phyloP scores from a whole-genome alignment of 2,888 invertebrate species.

The Ecliptopera silaceata region DNA sequence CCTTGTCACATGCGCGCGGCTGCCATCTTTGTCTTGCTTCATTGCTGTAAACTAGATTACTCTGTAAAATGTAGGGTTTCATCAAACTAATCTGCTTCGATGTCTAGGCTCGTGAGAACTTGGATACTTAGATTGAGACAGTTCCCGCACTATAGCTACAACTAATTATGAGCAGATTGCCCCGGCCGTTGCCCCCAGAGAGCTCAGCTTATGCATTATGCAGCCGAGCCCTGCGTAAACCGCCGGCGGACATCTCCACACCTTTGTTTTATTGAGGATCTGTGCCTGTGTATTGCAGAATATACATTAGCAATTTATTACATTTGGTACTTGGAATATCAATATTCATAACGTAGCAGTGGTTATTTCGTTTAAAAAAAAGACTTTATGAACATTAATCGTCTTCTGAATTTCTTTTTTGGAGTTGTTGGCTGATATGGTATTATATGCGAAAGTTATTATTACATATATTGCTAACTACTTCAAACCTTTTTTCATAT shows the following conservation, averaged over 20 bases:
- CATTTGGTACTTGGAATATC: not conserved
- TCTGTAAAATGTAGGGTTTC: no score
- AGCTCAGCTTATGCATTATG: conserved; percentile 55
- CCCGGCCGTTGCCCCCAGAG: conserved; percentile 59
- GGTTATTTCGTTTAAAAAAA: no score
- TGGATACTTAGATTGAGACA: conserved; percentile 41
- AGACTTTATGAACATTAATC: no score
- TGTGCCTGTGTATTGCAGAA: conserved; percentile 21
- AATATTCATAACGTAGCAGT: no score
- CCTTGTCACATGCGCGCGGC: conserved; percentile 12
- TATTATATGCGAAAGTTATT: no score
- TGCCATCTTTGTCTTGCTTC: conserved; percentile 18
- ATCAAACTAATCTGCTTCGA: conserved; percentile 6
- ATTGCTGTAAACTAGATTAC: not conserved
- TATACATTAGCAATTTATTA: conserved; percentile 11
- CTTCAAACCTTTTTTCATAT: no score
- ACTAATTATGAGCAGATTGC: conserved; percentile 67
- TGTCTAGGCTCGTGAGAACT: conserved; percentile 49
- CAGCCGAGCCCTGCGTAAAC: conserved; percentile 41
- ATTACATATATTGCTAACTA: no score
- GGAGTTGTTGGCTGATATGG: no score
- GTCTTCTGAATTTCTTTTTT: no score
- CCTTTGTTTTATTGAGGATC: conserved; percentile 34
- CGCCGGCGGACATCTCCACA: conserved; percentile 35
- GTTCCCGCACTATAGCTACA: conserved; percentile 44